Evolutionary conservation across 2,888 invertebrate genomes (phyloP).

Genomic region (Andricus curvator): DNA sequence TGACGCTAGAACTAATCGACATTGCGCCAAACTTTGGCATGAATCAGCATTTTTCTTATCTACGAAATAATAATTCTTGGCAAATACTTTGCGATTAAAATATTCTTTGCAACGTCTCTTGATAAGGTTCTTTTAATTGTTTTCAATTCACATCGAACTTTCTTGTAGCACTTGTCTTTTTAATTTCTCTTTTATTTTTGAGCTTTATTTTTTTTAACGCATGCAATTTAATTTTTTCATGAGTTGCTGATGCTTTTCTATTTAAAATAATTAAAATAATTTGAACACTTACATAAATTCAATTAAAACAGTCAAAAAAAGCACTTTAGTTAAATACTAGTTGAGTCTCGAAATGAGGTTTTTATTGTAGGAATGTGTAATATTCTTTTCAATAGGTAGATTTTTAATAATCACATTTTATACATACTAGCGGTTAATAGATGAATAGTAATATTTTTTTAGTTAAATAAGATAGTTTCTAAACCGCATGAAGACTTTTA

Average conservation of each 20-base stretch:
- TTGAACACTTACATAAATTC: neutral
- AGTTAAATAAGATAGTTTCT: neutral
- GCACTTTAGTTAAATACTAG: neutral
- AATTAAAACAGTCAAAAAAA: neutral
- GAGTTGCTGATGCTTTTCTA: neutral
- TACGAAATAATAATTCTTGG: neutral
- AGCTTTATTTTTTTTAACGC: neutral
- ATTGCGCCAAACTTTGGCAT: neutral
- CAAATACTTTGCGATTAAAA: neutral
- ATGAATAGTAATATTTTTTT: neutral
- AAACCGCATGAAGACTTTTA: slow-evolving; percentile 10
- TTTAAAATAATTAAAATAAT: neutral
- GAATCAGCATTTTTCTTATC: slow-evolving; percentile 15
- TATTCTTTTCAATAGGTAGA: neutral
- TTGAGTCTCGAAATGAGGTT: no score
- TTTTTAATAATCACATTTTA: neutral
- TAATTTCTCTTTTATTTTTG: neutral
- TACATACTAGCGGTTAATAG: neutral
- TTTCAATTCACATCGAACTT: slow-evolving; percentile 12
- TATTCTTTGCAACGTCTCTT: neutral
- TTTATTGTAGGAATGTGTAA: neutral
- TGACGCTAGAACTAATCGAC: neutral
- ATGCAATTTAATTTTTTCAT: neutral
- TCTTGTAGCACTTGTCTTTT: neutral
- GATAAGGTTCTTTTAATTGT: neutral